Evolutionary conservation across 92 coral and sea anemone species (phyloP), one percentile per base, ranked within the genome.

Genomic region (Virgularia gustaviana): DNA sequence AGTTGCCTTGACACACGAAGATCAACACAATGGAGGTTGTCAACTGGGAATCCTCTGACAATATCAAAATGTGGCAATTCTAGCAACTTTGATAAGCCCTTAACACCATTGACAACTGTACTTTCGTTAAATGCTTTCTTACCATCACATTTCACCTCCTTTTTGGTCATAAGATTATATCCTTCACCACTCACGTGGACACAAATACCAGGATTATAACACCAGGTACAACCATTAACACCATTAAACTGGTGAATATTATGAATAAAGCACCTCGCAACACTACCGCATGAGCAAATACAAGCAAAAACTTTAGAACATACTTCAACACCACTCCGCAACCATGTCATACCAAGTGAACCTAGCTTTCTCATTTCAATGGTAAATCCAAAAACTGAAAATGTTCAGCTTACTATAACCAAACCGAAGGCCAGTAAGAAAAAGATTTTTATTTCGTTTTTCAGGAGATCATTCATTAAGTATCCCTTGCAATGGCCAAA

Each of bases 191-290:
- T 62, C 3, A 8, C 45, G 70, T 33, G 70, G 10, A 62, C 16
- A 37, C 28, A 3, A 4, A 12, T 33, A 9, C 68, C 68, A 61
- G 68, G 68, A 45, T 61, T 61, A 20, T 61, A 61, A 30, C 70
- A 62, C 70, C 70, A 62, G 47, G 45, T 62, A 31, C 70, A 62
- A 62, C 70, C 70, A 62, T 31, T 3, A 23, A 32, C 49, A 34
- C 70, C 70, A 62, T 62, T 62, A n/a, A 62, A 62, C 47, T 62
- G 70, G 47, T 62, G 70, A 31, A 62, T 62, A 37, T 62, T 62
- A 7, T 62, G 70, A n/a, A n/a, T n/a, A n/a, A n/a, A n/a, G n/a
- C n/a, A n/a, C n/a, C n/a, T n/a, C n/a, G n/a, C n/a, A n/a, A 62
- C 70, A 37, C 49, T 62, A 31, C 37, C 70, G 36, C 70, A 62